Conservation (phyloP, 2,888 invertebrate genomes). For the Lathronympha strigana region DNA sequence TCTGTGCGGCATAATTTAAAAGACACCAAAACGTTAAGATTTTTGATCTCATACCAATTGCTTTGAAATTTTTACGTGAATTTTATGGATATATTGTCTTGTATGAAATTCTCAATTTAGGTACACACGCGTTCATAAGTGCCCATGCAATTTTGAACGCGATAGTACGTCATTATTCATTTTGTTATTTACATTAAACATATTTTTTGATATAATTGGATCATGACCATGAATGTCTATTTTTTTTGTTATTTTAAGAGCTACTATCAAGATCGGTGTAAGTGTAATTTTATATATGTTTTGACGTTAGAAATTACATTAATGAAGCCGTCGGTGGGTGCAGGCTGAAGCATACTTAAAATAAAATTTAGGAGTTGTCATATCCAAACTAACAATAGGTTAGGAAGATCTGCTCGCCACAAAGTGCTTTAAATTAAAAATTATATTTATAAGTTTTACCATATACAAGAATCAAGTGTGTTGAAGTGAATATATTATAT, state of each 20-base stretch:
- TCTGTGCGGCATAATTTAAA: not conserved
- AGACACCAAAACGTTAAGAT: not conserved
- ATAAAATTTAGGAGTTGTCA: not conserved
- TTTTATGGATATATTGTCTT: not conserved
- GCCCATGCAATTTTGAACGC: no score
- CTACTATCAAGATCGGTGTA: not conserved
- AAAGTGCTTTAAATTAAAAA: conserved; percentile 37
- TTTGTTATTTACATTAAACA: conserved; percentile 1
- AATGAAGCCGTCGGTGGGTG: conserved; percentile 3
- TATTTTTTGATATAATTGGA: not conserved
- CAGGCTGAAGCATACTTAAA: not conserved
- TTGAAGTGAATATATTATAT: conserved; percentile 39
- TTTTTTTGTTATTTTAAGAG: conserved; percentile 7
- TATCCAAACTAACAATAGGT: conserved; percentile 22
- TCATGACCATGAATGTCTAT: not conserved
- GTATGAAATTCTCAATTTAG: conserved; percentile 8
- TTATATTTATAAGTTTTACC: conserved; percentile 36
- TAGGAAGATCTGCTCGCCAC: conserved; percentile 23
- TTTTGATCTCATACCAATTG: conserved; percentile 10
- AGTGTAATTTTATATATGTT: not conserved
- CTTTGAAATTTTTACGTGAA: not conserved
- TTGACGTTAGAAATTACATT: not conserved
- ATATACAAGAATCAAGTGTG: conserved; percentile 34
- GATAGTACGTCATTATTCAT: not conserved
- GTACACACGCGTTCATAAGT: no score